Percentiles rank a stretch among this genome's conserved stretches.
These are phyloP conservation scores for Parambassis ranga DNA, from an alignment of 2,797 vertebrate species.

Conservation along the genomic window DNA sequence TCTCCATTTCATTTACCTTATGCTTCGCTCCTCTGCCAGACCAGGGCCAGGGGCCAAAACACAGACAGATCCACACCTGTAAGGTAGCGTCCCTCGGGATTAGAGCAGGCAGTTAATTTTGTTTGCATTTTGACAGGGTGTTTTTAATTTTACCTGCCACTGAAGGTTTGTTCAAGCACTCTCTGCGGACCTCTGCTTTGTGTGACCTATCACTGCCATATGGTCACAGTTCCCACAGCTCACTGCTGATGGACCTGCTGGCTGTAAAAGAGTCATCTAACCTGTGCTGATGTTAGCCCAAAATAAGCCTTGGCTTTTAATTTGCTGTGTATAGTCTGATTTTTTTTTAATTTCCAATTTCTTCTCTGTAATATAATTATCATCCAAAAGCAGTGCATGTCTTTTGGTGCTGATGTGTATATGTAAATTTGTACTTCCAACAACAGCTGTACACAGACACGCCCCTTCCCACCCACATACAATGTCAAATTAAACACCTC, in stretches of 20 bases:
- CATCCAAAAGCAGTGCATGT: not conserved
- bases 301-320: slow-evolving; percentile 14
- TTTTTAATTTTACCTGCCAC: slow-evolving; percentile 72
- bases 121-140: slow-evolving; percentile 66
- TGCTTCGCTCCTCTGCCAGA: slow-evolving; percentile 56
- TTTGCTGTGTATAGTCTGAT: not conserved
- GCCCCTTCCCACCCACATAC: not conserved
- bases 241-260: slow-evolving; percentile 21
- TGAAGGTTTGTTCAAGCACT: slow-evolving; percentile 53
- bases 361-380: slow-evolving; percentile 23
- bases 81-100: slow-evolving; percentile 49
- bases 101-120: slow-evolving; percentile 64
- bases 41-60: slow-evolving; percentile 54
- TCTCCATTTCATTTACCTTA: slow-evolving; percentile 72
- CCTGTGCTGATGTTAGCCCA: slow-evolving; percentile 25
- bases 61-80: slow-evolving; percentile 49
- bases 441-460: no score
- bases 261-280: slow-evolving; percentile 53
- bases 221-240: slow-evolving; percentile 49
- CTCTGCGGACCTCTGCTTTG: slow-evolving; percentile 55
- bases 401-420: no score
- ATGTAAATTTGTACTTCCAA: no score
- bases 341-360: slow-evolving; percentile 4
- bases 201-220: slow-evolving; percentile 64
- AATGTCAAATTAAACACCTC: not conserved